phyloP scores from a whole-genome alignment of 2,888 invertebrate genomes.

The Unio delphinus region DNA sequence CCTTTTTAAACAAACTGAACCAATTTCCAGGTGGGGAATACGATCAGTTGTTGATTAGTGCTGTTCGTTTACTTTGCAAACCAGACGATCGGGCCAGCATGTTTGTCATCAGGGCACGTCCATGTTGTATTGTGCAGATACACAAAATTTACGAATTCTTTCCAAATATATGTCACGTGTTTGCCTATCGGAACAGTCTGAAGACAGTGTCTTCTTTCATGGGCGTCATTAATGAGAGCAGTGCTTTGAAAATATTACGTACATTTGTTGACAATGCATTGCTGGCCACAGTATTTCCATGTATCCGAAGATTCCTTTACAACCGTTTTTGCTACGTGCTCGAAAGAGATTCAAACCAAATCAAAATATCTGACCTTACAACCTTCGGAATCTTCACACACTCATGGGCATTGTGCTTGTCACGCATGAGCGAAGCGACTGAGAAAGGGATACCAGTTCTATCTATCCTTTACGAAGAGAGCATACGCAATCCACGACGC shows the following conservation, averaged over 20 bases:
- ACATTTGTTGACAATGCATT: constrained; percentile 55
- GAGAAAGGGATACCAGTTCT: constrained; percentile 54
- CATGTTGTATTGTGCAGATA: constrained; percentile 55
- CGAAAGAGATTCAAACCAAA: constrained; percentile 42
- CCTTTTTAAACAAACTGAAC: constrained; percentile 45
- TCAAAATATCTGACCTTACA: constrained; percentile 38
- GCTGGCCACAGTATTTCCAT: constrained; percentile 53
- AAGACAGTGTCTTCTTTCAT: constrained; percentile 57
- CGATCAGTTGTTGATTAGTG: constrained; percentile 54
- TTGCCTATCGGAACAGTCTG: constrained; percentile 60
- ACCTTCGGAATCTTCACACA: constrained; percentile 54
- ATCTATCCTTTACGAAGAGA: constrained; percentile 60
- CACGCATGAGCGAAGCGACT: constrained; percentile 45
- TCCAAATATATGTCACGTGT: constrained; percentile 56
- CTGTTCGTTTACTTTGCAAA: constrained; percentile 58
- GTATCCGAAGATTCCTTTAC: constrained; percentile 46
- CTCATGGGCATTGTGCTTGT: constrained; percentile 57
- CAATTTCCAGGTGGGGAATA: constrained; percentile 53
- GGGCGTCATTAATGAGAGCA: constrained; percentile 48
- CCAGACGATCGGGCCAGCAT: constrained; percentile 57
- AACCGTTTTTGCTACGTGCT: constrained; percentile 47
- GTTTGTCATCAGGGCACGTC: constrained; percentile 53
- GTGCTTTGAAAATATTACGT: constrained; percentile 46
- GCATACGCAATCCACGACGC: constrained; percentile 57
- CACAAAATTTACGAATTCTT: constrained; percentile 50